Percentiles rank a stretch among this genome's conserved stretches.
Evolutionary conservation across 2,113 vertebrate genomes (phyloP).

Genomic region (Corydoras sp.): DNA sequence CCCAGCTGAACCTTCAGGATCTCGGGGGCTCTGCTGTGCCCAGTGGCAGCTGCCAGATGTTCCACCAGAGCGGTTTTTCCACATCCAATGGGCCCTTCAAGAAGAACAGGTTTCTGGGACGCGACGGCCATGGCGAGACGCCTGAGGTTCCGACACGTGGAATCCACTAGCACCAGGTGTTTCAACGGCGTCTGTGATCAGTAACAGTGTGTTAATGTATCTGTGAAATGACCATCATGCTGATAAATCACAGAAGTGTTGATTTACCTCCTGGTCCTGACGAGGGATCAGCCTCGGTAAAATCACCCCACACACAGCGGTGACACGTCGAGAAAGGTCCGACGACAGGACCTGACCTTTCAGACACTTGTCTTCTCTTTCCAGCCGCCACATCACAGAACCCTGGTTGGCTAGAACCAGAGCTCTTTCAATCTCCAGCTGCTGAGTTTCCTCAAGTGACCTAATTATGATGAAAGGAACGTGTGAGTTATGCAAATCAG

Average conservation of each 20-base stretch:
- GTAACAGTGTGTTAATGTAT: background rate
- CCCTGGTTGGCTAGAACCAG: conserved; percentile 82
- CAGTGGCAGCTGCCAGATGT: conserved; percentile 78
- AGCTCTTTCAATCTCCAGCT: conserved; percentile 77
- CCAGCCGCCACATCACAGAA: conserved; percentile 71
- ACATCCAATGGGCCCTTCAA: conserved; percentile 95
- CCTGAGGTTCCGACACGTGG: conserved; percentile 79
- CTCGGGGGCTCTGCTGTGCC: conserved; percentile 76
- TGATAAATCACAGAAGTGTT: too few relatives aligned
- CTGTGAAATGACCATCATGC: too few relatives aligned
- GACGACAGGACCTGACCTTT: conserved; percentile 75
- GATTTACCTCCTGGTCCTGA: conserved; percentile 63
- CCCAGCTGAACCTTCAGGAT: conserved; percentile 95
- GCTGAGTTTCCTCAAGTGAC: conserved; percentile 79
- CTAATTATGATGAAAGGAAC: conserved; percentile 51
- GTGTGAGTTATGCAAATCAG: too few relatives aligned
- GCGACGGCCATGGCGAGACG: conserved; percentile 85
- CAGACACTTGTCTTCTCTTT: conserved; percentile 63
- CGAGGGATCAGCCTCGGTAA: conserved; percentile 64
- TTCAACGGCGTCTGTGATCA: conserved; percentile 46
- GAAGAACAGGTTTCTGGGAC: conserved; percentile 79
- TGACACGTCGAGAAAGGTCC: conserved; percentile 79
- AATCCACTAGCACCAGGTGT: conserved; percentile 81
- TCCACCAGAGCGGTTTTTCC: conserved; percentile 92
- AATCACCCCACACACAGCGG: conserved; percentile 83